These are phyloP conservation scores for Oreamnos americanus DNA, from an alignment of 2,113 vertebrate species.

Conservation along the genomic window DNA sequence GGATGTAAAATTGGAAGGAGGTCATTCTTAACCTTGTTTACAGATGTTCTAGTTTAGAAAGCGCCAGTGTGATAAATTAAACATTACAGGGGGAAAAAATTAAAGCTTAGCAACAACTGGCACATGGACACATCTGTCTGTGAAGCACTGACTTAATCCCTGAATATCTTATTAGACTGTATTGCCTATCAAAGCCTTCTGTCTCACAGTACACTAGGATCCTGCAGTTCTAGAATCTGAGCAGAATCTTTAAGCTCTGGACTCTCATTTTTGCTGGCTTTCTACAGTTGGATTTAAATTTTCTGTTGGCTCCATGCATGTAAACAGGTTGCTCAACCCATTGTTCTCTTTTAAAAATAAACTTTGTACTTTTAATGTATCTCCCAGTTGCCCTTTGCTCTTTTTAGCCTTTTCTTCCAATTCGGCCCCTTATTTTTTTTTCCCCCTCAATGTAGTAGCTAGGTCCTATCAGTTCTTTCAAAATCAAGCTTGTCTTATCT, in stretches of 20 bases:
- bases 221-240: slow-evolving; percentile 43
- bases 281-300: not conserved
- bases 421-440: not conserved
- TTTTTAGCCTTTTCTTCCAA: not conserved
- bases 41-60: slow-evolving; percentile 82
- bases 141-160: slow-evolving; percentile 79
- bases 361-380: not conserved
- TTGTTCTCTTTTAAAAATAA: slow-evolving; percentile 23
- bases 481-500: not conserved
- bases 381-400: not conserved
- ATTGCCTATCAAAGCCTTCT: slow-evolving; percentile 65
- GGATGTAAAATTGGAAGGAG: slow-evolving; percentile 76
- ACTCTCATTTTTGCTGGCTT: slow-evolving; percentile 49
- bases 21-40: slow-evolving; percentile 83
- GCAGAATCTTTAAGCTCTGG: not conserved
- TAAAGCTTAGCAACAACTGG: slow-evolving; percentile 78
- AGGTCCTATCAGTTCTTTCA: not conserved
- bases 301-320: not conserved
- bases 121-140: slow-evolving; percentile 77
- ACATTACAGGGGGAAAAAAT: slow-evolving; percentile 77
- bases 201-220: slow-evolving; percentile 54
- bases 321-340: slow-evolving; percentile 33
- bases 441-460: not conserved
- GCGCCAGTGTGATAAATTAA: slow-evolving; percentile 84
- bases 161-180: slow-evolving; percentile 81